Conservation (phyloP, 2,113 vertebrate genomes). For the Sakesphorus luctuosus region DNA sequence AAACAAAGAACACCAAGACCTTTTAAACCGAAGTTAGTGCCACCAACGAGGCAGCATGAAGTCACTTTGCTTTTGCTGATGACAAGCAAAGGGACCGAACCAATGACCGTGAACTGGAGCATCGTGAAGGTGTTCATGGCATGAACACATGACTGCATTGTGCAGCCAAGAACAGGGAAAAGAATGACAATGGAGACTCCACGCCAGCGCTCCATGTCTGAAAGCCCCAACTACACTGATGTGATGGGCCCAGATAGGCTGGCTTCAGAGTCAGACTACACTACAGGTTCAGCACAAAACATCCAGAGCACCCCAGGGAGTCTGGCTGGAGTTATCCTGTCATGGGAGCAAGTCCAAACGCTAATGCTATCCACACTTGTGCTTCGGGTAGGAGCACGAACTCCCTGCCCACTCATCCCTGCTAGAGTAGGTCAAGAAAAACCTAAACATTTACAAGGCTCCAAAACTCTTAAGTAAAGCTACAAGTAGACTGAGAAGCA, state of each 20-base stretch:
- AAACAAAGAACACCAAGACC: background rate
- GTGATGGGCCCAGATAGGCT: background rate
- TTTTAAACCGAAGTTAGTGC: background rate
- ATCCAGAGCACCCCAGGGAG: slow-evolving; percentile 55
- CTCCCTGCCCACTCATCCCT: background rate
- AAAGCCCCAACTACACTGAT: background rate
- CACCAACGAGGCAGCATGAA: background rate
- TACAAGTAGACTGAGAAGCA: background rate
- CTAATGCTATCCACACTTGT: slow-evolving; percentile 58
- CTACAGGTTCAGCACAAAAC: slow-evolving; percentile 34
- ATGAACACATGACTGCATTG: background rate
- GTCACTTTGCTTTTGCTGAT: background rate
- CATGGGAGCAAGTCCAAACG: background rate
- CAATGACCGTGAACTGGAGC: background rate
- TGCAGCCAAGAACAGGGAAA: background rate
- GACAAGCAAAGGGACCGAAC: background rate
- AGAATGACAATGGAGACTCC: background rate
- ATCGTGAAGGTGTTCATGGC: background rate
- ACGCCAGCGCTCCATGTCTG: fast-evolving
- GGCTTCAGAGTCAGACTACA: slow-evolving; percentile 10
- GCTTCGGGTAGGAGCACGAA: background rate
- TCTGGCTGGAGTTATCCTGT: slow-evolving; percentile 32
- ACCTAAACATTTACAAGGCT: background rate
- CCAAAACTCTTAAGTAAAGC: background rate
- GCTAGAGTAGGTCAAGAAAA: background rate